A percentile compares a stretch with the other conserved stretches of the same genome.
These are phyloP conservation scores for Andrena praecox DNA, from an alignment of 2,888 invertebrate species.

Conservation along the genomic window DNA sequence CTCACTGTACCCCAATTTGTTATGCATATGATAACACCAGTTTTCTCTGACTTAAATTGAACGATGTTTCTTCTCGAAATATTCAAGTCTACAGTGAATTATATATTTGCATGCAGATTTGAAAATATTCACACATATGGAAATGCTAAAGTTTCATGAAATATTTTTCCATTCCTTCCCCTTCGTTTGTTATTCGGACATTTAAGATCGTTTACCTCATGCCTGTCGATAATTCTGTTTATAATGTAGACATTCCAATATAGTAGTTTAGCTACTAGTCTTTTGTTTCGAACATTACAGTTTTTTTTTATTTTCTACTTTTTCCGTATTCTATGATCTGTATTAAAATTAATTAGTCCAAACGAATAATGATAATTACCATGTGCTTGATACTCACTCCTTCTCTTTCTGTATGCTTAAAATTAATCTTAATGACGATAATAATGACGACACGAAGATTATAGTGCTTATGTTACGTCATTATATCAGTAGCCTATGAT, in stretches of 20 bases:
- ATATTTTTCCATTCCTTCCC: constrained; percentile 34
- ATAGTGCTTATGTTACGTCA: constrained; percentile 76
- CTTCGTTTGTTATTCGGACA: constrained; percentile 7
- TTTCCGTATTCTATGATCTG: constrained; percentile 42
- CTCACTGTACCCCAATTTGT: constrained; percentile 44
- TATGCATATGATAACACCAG: constrained; percentile 40
- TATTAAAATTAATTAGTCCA: constrained; percentile 62
- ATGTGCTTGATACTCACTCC: constrained; percentile 84
- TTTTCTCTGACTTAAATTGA: constrained; percentile 33
- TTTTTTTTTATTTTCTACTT: constrained; percentile 51
- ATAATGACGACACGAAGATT: constrained; percentile 70
- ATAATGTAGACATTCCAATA: constrained; percentile 48
- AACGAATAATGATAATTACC: constrained; percentile 68
- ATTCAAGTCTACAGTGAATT: constrained; percentile 15
- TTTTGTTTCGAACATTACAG: constrained; percentile 49
- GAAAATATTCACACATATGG: constrained; percentile 36
- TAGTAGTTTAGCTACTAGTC: constrained; percentile 63
- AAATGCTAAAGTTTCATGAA: constrained; percentile 36
- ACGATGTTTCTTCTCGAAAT: constrained; percentile 28
- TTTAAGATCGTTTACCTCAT: constrained; percentile 43
- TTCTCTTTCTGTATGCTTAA: constrained; percentile 85
- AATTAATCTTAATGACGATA: constrained; percentile 79
- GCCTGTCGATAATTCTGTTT: constrained; percentile 58
- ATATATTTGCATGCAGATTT: constrained; percentile 61
- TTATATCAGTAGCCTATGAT: constrained; percentile 66